Conservation (phyloP, 2,888 invertebrate species). For the Rhimphoctona megacephalus region DNA sequence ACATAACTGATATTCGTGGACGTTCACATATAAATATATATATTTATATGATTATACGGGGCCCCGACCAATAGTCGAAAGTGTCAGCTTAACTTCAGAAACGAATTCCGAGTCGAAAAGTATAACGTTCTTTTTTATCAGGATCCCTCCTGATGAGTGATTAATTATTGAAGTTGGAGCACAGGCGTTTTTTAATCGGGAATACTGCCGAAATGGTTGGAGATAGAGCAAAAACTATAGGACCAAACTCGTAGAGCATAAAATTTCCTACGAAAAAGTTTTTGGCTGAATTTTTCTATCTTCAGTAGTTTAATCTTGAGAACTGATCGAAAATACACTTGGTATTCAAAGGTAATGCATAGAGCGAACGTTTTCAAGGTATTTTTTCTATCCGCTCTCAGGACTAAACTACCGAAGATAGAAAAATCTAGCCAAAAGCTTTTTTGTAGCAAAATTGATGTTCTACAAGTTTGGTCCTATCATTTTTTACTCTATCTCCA, state of each 20-base stretch:
- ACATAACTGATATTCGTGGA: conserved; percentile 33
- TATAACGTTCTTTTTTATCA: neutral
- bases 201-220: neutral
- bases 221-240: neutral
- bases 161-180: neutral
- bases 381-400: neutral
- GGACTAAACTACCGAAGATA: neutral
- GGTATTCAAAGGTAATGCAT: neutral
- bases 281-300: neutral
- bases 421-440: neutral
- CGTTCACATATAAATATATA: conserved; percentile 11
- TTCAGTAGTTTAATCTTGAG: neutral
- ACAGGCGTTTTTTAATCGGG: neutral
- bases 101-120: neutral
- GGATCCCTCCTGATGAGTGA: neutral
- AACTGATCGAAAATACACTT: neutral
- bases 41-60: neutral
- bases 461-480: neutral
- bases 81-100: neutral
- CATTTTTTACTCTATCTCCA: neutral
- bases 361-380: neutral
- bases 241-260: neutral
- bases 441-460: neutral
- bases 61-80: neutral
- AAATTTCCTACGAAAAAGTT: neutral